phyloP scores from a whole-genome alignment of 2,797 vertebrate species.

The Sebastes kiyomatsui region DNA sequence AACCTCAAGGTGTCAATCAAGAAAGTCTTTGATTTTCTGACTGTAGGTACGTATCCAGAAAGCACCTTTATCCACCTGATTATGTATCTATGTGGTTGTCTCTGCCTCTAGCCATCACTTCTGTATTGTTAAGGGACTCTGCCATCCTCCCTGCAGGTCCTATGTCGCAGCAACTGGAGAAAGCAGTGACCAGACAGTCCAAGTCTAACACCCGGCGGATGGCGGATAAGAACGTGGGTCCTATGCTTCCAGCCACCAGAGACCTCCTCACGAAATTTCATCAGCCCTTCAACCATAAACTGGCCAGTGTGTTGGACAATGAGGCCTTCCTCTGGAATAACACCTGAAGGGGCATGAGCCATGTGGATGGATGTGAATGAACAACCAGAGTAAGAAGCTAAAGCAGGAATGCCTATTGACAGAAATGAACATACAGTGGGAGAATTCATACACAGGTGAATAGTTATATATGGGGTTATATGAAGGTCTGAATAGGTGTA shows the following conservation, averaged over 20 bases:
- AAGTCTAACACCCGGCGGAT: slow-evolving; percentile 89
- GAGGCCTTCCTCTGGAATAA: slow-evolving; percentile 87
- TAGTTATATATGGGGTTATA: background rate
- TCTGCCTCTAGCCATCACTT: background rate
- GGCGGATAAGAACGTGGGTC: slow-evolving; percentile 89
- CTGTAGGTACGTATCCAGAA: slow-evolving; percentile 80
- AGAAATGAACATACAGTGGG: background rate
- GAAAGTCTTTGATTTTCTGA: slow-evolving; percentile 90
- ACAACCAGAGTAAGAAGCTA: slow-evolving; percentile 11
- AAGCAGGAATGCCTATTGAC: background rate
- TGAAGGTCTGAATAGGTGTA: slow-evolving; percentile 12
- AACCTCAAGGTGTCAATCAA: slow-evolving; percentile 87
- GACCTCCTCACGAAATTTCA: slow-evolving; percentile 89
- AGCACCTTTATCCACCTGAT: background rate
- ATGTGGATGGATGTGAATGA: background rate
- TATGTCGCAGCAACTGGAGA: slow-evolving; percentile 85
- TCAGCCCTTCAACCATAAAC: slow-evolving; percentile 88
- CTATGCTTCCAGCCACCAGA: slow-evolving; percentile 90
- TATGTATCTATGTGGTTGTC: background rate
- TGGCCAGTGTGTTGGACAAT: slow-evolving; percentile 86
- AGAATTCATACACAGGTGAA: background rate
- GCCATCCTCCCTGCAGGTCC: slow-evolving; percentile 76
- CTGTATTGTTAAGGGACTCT: background rate
- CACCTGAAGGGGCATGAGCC: slow-evolving; percentile 14
- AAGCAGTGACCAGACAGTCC: slow-evolving; percentile 85